Base-by-base conservation (phyloP, 92 coral and sea anemone genomes). In the Plumapathes pennacea region DNA sequence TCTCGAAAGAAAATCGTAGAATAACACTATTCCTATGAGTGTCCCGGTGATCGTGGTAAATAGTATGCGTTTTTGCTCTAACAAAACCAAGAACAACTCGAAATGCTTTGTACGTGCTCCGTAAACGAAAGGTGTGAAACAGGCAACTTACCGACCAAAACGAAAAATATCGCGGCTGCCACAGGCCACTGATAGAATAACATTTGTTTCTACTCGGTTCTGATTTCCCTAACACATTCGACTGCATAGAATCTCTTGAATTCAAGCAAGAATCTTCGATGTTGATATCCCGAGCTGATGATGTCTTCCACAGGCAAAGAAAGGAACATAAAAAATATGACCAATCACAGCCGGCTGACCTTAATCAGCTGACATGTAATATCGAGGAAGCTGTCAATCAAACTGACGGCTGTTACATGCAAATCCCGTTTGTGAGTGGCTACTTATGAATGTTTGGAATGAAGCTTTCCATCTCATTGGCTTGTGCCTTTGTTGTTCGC, bases 301-400 rank as follows among this genome's bases (percentile, higher is more conserved):
- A 66, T 52, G 32, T 66, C 73, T 66, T 66, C 73, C 44, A 51
- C 24, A 65, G 40, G 62, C 62, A 50, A 51, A 65, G 50, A 38
- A 65, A 65, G 72, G 44, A 42, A 53, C 63, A 39, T 46, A 24
- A 29, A 22, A 40, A 26, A 66, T 22, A 4, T 38, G 32, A 45
- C 89, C 89, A 82, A 82, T 82, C 83, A 52, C 0, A 13, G 48
- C 20, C 50, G 18, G 19, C 24, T 46, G 50, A 60, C 62, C 44
- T 61, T 42, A 82, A 68, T 76, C 75, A 73, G 55, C 49, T 46
- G 84, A 61, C 84, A 77, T 69, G 72, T 69, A 69, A 52, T 46
- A 80, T 74, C 63, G 60, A 22, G 25, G 58, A 27, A 10, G 18
- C 74, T 67, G 89, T 82, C 89, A 82, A 75, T 82, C 89, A 82